phyloP scores from a whole-genome alignment of 2,797 vertebrate genomes.

The Echeneis naucrates region DNA sequence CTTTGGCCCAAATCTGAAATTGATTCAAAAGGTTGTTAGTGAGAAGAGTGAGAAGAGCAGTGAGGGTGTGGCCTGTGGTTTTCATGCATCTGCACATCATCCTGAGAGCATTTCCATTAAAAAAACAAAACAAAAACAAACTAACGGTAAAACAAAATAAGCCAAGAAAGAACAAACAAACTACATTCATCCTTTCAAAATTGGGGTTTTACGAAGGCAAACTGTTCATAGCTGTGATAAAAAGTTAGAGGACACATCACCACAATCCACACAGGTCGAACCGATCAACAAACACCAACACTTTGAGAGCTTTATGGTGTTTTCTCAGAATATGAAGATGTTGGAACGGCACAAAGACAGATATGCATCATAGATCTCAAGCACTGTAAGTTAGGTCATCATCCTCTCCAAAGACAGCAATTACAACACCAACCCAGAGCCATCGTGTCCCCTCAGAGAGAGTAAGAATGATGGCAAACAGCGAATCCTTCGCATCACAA shows the following conservation, averaged over 20 bases:
- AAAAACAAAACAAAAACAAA: too few species aligned
- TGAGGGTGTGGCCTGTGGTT: constrained; percentile 34
- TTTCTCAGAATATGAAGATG: not conserved
- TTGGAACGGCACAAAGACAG: not conserved
- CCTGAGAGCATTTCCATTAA: constrained; percentile 30
- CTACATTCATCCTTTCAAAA: constrained; percentile 9
- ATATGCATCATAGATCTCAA: constrained; percentile 12
- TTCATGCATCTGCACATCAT: constrained; percentile 69
- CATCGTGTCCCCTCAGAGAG: constrained; percentile 24
- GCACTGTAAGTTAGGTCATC: constrained; percentile 50
- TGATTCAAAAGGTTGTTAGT: constrained; percentile 67
- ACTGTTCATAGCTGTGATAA: not conserved
- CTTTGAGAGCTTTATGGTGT: constrained; percentile 39
- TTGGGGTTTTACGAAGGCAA: constrained; percentile 6
- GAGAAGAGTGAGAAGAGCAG: constrained; percentile 25
- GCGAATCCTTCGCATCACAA: constrained; percentile 38
- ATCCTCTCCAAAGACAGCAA: constrained; percentile 24
- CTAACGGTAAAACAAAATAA: constrained; percentile 6
- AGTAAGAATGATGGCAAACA: constrained; percentile 35
- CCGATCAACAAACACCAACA: constrained; percentile 15
- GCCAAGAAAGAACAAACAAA: too few species aligned
- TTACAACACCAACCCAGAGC: constrained; percentile 48
- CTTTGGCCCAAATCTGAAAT: constrained; percentile 48
- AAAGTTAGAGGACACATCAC: constrained; percentile 26
- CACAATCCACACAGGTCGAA: constrained; percentile 1